Evolutionary conservation across 2,888 invertebrate genomes (phyloP).

Genomic region (Elgonia sp.): DNA sequence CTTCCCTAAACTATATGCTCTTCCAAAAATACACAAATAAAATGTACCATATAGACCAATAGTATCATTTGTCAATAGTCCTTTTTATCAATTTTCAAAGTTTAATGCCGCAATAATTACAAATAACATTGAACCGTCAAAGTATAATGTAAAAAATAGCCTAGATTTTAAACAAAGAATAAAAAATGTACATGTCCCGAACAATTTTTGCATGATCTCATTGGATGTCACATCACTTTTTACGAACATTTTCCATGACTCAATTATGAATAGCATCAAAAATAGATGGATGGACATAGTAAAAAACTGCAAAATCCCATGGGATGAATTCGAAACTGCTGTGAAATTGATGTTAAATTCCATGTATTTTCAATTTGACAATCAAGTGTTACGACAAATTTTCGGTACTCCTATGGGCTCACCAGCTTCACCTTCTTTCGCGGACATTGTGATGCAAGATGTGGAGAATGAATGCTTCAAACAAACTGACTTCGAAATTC

Average conservation of each 20-base stretch:
- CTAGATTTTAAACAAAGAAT: slow-evolving; percentile 10
- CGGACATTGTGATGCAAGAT: slow-evolving; percentile 29
- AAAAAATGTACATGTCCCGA: not conserved
- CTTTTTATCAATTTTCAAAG: slow-evolving; percentile 25
- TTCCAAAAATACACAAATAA: slow-evolving; percentile 37
- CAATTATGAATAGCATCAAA: not conserved
- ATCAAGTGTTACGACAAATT: not conserved
- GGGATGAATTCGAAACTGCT: not conserved
- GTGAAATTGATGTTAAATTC: not conserved
- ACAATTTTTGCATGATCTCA: slow-evolving; percentile 1
- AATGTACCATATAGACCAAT: slow-evolving; percentile 21
- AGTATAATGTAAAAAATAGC: slow-evolving; percentile 28
- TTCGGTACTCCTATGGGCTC: slow-evolving; percentile 14
- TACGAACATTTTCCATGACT: not conserved
- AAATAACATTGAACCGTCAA: not conserved
- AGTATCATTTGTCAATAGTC: slow-evolving; percentile 23
- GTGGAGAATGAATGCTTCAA: slow-evolving; percentile 13
- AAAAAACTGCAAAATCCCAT: not conserved
- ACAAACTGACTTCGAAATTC: not conserved
- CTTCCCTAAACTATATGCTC: slow-evolving; percentile 18
- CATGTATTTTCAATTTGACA: not conserved
- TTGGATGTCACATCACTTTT: slow-evolving; percentile 4
- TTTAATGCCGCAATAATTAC: slow-evolving; percentile 6
- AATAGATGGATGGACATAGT: not conserved
- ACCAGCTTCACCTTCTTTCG: slow-evolving; percentile 15